Conservation (phyloP, 1,140 invertebrate species). For the Trichomalopsis sarcophagae region DNA sequence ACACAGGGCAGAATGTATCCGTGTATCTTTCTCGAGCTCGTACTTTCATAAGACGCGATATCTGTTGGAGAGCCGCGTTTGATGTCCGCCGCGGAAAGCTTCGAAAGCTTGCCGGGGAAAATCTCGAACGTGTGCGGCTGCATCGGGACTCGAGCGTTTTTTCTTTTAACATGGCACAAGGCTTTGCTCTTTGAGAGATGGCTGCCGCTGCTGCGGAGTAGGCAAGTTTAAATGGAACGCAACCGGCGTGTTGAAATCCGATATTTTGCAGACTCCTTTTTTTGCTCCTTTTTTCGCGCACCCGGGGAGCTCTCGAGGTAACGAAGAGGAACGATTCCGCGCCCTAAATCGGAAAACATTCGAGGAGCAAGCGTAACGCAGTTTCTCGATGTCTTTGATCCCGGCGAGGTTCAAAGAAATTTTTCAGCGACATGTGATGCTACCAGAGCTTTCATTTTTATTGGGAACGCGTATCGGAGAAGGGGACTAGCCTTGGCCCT, state of each 20-base stretch:
- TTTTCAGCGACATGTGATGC: neutral
- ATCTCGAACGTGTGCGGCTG: neutral
- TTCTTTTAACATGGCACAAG: neutral
- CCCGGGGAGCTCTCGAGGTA: too few species aligned
- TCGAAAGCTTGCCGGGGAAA: neutral
- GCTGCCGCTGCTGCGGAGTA: neutral
- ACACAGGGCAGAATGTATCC: neutral
- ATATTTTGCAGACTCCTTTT: slow-evolving; percentile 1
- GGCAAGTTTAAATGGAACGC: slow-evolving; percentile 33
- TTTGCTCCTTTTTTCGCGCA: neutral
- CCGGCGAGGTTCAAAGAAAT: neutral
- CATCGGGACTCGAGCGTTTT: neutral
- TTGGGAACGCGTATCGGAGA: too few species aligned
- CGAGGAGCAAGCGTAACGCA: neutral
- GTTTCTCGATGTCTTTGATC: slow-evolving; percentile 19
- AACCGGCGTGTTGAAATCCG: slow-evolving; percentile 7
- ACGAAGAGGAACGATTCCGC: slow-evolving; percentile 19
- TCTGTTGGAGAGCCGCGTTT: neutral
- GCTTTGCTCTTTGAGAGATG: neutral
- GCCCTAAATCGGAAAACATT: slow-evolving; percentile 26
- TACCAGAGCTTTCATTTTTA: too few species aligned
- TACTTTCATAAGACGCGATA: slow-evolving; percentile 11
- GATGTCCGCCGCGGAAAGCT: slow-evolving; percentile 2
- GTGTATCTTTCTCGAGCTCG: neutral
- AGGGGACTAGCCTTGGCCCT: too few species aligned